These are phyloP conservation scores for Apomyelois bistriatella DNA, from an alignment of 2,888 invertebrate species.

Conservation along the genomic window DNA sequence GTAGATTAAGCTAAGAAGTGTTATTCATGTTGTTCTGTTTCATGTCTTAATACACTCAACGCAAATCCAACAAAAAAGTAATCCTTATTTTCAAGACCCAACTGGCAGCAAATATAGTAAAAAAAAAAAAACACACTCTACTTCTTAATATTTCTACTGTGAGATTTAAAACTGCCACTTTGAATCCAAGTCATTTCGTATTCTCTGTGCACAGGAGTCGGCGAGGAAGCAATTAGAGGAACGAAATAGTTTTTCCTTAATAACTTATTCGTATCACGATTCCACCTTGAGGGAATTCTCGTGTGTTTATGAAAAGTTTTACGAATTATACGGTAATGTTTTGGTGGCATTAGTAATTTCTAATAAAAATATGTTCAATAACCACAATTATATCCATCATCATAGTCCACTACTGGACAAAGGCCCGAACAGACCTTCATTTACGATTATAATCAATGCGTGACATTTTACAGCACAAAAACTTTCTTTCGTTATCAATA, in stretches of 20 bases:
- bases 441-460: too few species aligned
- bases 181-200: slow-evolving; percentile 7
- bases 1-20: too few species aligned
- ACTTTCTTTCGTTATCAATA: too few species aligned
- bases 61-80: too few species aligned
- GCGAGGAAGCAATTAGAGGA: slow-evolving; percentile 20
- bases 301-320: slow-evolving; percentile 17
- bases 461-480: too few species aligned
- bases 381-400: too few species aligned
- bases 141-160: background rate
- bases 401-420: too few species aligned
- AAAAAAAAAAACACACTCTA: background rate
- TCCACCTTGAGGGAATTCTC: slow-evolving; percentile 27
- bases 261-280: slow-evolving; percentile 24
- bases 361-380: background rate
- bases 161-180: background rate
- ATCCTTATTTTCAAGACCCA: too few species aligned
- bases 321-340: slow-evolving; percentile 4
- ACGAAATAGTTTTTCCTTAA: slow-evolving; percentile 21
- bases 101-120: background rate
- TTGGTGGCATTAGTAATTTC: background rate
- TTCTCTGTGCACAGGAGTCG: slow-evolving; percentile 6
- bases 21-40: too few species aligned
- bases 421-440: too few species aligned
- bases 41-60: too few species aligned